Conservation (phyloP, 2,113 vertebrate genomes). For the Nothoprocta perdicaria region DNA sequence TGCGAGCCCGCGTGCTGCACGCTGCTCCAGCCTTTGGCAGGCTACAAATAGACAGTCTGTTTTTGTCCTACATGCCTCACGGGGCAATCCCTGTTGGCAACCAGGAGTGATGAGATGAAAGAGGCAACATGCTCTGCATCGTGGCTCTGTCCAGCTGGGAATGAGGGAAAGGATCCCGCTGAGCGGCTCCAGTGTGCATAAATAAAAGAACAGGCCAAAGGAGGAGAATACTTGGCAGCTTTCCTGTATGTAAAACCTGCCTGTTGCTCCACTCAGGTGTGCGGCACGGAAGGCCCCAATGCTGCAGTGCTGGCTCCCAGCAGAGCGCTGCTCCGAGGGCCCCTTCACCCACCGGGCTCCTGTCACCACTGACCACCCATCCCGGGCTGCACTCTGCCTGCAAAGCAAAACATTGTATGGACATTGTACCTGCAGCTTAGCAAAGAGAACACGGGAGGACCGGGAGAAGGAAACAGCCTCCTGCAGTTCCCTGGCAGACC, state of each 20-base stretch:
- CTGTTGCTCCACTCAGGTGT: not conserved
- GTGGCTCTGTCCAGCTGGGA: not conserved
- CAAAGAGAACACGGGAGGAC: not conserved
- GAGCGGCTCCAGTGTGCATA: slow-evolving; percentile 1
- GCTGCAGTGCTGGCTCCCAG: not conserved
- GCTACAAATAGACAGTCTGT: not conserved
- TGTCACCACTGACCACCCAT: rapidly evolving
- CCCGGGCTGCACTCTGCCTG: not conserved
- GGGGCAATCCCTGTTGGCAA: not conserved
- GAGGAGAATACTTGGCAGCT: not conserved
- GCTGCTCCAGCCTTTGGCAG: not conserved
- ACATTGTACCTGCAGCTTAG: rapidly evolving
- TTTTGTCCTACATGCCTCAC: not conserved
- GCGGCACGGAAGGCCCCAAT: not conserved
- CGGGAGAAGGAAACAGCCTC: not conserved
- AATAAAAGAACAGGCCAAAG: not conserved
- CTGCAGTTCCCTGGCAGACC: not conserved
- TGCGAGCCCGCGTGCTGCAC: not conserved
- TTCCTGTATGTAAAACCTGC: not conserved
- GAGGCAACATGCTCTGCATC: not conserved
- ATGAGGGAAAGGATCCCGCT: not conserved
- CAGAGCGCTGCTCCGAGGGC: not conserved
- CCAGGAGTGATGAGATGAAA: not conserved
- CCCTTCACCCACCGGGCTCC: not conserved
- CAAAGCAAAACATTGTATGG: not conserved